These are phyloP conservation scores for Temnothorax unifasciatus DNA, from an alignment of 2,888 invertebrate species.

Conservation along the genomic window DNA sequence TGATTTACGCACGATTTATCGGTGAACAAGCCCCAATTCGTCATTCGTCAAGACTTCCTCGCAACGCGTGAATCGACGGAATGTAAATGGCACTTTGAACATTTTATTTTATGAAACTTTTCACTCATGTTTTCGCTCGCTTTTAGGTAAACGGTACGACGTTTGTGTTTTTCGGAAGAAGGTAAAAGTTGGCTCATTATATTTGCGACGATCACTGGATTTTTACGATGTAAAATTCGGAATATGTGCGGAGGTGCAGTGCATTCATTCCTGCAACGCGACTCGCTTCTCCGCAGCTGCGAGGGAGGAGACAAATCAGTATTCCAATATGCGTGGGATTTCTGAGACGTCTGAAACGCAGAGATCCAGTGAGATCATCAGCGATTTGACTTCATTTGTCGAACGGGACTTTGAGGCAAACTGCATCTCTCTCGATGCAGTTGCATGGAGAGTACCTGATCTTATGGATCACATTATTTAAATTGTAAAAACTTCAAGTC, in stretches of 20 bases:
- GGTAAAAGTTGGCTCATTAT: not conserved
- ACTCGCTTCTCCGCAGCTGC: conserved; percentile 10
- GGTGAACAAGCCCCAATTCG: not conserved
- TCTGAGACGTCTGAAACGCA: not conserved
- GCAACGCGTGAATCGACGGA: not conserved
- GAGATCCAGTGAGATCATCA: conserved; percentile 27
- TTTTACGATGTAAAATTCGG: not conserved
- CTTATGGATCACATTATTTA: not conserved
- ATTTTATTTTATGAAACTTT: not conserved
- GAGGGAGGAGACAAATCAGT: conserved; percentile 1
- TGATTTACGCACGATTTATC: not conserved
- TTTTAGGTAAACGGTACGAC: not conserved
- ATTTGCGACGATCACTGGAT: not conserved
- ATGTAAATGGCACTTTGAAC: not conserved
- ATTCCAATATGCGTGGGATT: conserved; percentile 13
- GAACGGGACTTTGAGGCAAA: not conserved
- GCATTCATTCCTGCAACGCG: not conserved
- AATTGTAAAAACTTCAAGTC: conserved; percentile 6
- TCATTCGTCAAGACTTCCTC: not conserved
- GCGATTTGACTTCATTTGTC: not conserved
- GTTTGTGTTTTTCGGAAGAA: not conserved
- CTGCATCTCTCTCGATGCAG: not conserved
- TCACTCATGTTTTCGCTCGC: too few species aligned
- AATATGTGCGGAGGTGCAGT: not conserved
- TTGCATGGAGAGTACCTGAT: not conserved